These are phyloP conservation scores for Campylorhamphus procurvoides DNA, from an alignment of 2,113 vertebrate genomes.

Conservation along the genomic window DNA sequence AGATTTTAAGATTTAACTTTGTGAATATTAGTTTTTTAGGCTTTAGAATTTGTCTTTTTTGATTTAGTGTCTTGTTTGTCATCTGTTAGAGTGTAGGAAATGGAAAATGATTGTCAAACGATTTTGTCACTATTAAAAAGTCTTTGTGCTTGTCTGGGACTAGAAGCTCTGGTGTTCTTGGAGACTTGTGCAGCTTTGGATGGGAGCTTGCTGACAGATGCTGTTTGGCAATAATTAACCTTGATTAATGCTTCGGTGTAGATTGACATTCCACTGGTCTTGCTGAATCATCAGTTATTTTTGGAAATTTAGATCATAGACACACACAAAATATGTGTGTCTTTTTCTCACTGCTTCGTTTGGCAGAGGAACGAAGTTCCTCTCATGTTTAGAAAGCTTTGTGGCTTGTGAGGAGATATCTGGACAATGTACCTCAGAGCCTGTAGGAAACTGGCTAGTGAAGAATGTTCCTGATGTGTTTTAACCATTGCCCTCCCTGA, in stretches of 20 bases:
- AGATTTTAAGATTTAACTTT: neutral
- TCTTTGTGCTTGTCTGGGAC: neutral
- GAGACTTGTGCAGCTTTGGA: neutral
- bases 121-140: neutral
- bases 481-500: neutral
- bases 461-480: neutral
- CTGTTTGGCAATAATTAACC: neutral
- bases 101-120: neutral
- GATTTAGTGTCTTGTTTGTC: neutral
- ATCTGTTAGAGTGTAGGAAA: neutral
- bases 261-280: neutral
- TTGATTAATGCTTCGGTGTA: neutral
- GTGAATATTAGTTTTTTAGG: neutral
- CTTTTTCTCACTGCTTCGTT: neutral
- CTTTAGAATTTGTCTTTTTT: neutral
- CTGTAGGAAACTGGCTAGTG: neutral
- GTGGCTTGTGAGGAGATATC: neutral
- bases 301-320: neutral
- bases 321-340: neutral
- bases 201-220: neutral
- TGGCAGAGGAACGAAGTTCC: neutral
- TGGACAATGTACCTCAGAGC: neutral
- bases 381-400: neutral
- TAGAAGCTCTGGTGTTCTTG: neutral
- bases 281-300: neutral